A percentile compares a stretch with the other conserved stretches of the same genome.
Evolutionary conservation across 1,140 invertebrate species (phyloP).

Genomic region (Oryctes rhinoceros): DNA sequence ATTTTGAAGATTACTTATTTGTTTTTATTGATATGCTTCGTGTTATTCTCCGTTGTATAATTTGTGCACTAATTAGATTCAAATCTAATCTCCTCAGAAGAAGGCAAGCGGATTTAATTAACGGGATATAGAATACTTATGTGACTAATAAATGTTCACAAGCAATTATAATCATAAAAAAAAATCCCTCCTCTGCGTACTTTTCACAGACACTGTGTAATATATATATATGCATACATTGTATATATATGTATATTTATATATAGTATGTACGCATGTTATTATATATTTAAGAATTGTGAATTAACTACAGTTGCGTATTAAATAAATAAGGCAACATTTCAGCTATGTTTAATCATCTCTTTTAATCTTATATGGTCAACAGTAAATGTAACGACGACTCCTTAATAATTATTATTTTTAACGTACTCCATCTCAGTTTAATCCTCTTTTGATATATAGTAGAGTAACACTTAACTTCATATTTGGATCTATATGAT

Average conservation of each 20-base stretch:
- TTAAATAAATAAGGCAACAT: conserved; percentile 36
- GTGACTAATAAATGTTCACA: background rate
- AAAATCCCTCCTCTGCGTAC: background rate
- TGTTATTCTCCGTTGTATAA: too few species aligned
- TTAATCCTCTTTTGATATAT: conserved; percentile 7
- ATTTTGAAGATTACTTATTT: too few species aligned
- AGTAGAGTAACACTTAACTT: conserved; percentile 22
- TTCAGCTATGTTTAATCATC: conserved; percentile 21
- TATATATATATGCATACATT: background rate
- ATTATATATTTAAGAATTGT: conserved; percentile 32
- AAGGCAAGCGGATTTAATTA: background rate
- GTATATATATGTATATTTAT: conserved; percentile 2
- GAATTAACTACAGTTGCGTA: conserved; percentile 32
- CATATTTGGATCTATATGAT: conserved; percentile 4
- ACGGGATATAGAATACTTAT: conserved; percentile 1
- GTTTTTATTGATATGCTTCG: too few species aligned
- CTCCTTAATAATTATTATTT: conserved; percentile 19
- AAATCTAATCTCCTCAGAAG: too few species aligned
- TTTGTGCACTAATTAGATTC: background rate
- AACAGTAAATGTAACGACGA: conserved; percentile 21
- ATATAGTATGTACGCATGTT: background rate
- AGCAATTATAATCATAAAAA: conserved; percentile 17
- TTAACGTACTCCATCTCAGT: background rate
- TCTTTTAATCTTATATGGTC: conserved; percentile 20
- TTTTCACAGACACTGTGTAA: conserved; percentile 15